Evolutionary conservation across 2,113 vertebrate genomes (phyloP).

Genomic region (Solea solea): DNA sequence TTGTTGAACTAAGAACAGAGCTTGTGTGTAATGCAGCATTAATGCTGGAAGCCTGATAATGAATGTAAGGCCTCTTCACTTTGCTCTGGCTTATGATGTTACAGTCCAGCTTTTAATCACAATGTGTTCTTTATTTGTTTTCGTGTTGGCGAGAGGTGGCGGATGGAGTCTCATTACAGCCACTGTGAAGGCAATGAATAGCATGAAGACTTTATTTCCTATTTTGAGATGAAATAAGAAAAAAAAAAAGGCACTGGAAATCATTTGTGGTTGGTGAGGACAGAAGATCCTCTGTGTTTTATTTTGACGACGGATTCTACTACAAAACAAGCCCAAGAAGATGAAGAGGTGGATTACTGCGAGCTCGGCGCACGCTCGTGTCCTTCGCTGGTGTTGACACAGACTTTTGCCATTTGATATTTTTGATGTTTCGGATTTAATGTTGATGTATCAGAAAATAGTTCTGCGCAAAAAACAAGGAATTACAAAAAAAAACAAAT

Average conservation of each 20-base stretch:
- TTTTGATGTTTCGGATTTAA: constrained; percentile 39
- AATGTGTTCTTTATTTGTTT: constrained; percentile 58
- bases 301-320: constrained; percentile 31
- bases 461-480: constrained; percentile 52
- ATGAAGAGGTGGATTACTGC: constrained; percentile 33
- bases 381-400: constrained; percentile 38
- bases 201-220: constrained; percentile 60
- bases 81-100: constrained; percentile 42
- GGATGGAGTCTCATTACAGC: constrained; percentile 54
- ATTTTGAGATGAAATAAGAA: constrained; percentile 57
- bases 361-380: constrained; percentile 10
- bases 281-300: constrained; percentile 46
- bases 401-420: constrained; percentile 51
- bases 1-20: constrained; percentile 36
- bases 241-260: constrained; percentile 81
- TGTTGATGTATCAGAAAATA: constrained; percentile 38
- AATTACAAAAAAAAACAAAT: constrained; percentile 27
- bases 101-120: constrained; percentile 40
- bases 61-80: constrained; percentile 34
- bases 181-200: constrained; percentile 46
- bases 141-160: constrained; percentile 52
- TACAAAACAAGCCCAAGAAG: constrained; percentile 42
- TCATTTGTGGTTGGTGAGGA: constrained; percentile 61
- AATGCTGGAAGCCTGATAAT: constrained; percentile 26
- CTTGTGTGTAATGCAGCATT: constrained; percentile 32